phyloP scores from a whole-genome alignment of 2,113 vertebrate genomes.

The Promerops cafer region DNA sequence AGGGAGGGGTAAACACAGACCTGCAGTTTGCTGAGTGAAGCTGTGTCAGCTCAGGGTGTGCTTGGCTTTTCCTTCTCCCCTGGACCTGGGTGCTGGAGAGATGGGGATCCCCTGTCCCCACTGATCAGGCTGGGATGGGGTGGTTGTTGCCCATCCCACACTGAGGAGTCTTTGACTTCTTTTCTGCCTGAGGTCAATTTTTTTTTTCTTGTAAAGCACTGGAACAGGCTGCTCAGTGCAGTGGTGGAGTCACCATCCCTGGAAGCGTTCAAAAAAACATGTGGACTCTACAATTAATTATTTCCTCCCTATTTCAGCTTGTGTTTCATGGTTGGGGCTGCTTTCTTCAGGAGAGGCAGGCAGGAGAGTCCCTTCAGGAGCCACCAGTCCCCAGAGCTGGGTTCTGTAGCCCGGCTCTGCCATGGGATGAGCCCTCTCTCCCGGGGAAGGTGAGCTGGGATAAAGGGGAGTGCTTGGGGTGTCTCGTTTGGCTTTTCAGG shows the following conservation, averaged over 20 bases:
- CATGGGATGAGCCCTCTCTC: background rate
- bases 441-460: background rate
- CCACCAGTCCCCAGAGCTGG: rapidly evolving
- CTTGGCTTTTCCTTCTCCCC: background rate
- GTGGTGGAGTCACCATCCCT: background rate
- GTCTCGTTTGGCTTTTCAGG: rapidly evolving
- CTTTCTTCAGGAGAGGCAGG: background rate
- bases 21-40: background rate
- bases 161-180: background rate
- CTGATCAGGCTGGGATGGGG: background rate
- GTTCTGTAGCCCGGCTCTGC: background rate
- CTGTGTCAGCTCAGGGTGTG: background rate
- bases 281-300: background rate
- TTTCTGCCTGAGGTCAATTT: background rate
- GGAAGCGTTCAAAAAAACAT: background rate
- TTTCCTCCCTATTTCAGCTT: background rate
- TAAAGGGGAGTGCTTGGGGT: rapidly evolving
- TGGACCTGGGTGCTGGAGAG: background rate
- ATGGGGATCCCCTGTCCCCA: rapidly evolving
- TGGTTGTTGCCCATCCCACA: background rate
- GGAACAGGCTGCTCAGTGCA: background rate
- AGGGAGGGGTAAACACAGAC: background rate
- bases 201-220: background rate
- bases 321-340: background rate
- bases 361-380: background rate